Conservation (phyloP, 2,113 vertebrate species). For the Lipophrys pholis region DNA sequence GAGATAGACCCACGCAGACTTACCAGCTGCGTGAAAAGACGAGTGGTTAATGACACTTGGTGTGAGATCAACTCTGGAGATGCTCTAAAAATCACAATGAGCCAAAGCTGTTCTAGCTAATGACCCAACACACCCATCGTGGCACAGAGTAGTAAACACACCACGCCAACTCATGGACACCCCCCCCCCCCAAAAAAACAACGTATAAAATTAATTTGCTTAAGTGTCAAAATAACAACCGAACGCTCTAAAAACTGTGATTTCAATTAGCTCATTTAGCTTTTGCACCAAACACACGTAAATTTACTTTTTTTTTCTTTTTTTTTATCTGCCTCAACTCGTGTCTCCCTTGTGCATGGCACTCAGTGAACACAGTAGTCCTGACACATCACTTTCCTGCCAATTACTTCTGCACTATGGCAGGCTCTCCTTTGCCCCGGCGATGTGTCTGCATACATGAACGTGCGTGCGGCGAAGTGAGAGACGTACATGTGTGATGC, state of each 20-base stretch:
- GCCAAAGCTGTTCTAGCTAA: constrained; percentile 65
- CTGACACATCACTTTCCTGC: constrained; percentile 62
- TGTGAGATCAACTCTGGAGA: constrained; percentile 60
- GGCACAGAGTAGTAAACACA: constrained; percentile 12
- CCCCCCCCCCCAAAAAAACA: no score
- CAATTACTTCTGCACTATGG: constrained; percentile 49
- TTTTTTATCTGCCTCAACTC: constrained; percentile 3
- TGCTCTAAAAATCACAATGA: constrained; percentile 67
- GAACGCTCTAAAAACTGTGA: constrained; percentile 13
- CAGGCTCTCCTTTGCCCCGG: constrained; percentile 15
- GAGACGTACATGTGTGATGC: constrained; percentile 13
- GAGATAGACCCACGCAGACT: background rate
- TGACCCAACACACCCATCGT: constrained; percentile 41
- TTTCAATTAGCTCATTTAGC: constrained; percentile 18
- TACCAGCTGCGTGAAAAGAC: constrained; percentile 51
- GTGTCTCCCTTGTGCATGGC: constrained; percentile 12
- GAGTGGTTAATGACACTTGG: constrained; percentile 67
- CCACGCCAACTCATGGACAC: background rate
- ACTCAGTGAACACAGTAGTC: constrained; percentile 15
- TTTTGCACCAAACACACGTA: constrained; percentile 19
- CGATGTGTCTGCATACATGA: constrained; percentile 32
- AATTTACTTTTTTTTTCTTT: constrained; percentile 1
- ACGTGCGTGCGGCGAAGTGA: constrained; percentile 13
- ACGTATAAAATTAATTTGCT: constrained; percentile 37
- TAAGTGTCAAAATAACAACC: constrained; percentile 32